Percentiles rank a stretch among this genome's conserved stretches.
phyloP scores from a whole-genome alignment of 2,797 vertebrate genomes.

The Benthosema pterotum region DNA sequence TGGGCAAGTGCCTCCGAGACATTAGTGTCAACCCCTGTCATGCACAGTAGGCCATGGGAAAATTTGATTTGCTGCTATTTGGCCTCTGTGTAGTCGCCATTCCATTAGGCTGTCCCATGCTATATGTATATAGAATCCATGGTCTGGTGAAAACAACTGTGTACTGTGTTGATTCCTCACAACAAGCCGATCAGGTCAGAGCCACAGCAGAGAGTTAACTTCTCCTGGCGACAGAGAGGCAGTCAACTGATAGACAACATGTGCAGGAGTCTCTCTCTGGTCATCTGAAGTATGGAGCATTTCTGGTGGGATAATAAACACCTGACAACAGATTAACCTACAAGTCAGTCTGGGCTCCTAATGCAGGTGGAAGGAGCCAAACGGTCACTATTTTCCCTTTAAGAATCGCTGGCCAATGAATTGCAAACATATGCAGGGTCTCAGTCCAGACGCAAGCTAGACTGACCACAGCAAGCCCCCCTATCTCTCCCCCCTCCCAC shows the following conservation, averaged over 20 bases:
- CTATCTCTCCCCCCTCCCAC: no score
- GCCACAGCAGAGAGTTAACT: background rate
- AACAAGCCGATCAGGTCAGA: conserved; percentile 4
- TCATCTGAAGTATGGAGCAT: conserved; percentile 5
- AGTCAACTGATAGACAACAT: background rate
- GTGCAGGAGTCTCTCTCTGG: background rate
- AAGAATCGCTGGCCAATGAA: conserved; percentile 24
- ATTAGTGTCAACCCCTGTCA: no score
- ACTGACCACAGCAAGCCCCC: background rate
- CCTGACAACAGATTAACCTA: conserved; percentile 3
- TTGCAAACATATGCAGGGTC: conserved; percentile 14
- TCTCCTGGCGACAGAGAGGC: conserved; percentile 15
- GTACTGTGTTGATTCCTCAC: background rate
- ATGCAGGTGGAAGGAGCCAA: conserved; percentile 18
- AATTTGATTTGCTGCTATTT: conserved; percentile 43
- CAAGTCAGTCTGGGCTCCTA: background rate
- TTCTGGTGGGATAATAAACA: background rate
- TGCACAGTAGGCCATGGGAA: no score
- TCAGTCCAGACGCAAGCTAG: background rate
- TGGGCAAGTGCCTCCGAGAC: no score
- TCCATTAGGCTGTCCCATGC: conserved; percentile 20
- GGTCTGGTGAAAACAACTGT: conserved; percentile 23
- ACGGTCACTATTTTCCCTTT: conserved; percentile 21
- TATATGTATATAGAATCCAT: conserved; percentile 25
- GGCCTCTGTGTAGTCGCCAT: conserved; percentile 11